These are phyloP conservation scores for Nothocercus julius DNA, from an alignment of 2,113 vertebrate species.

Conservation along the genomic window DNA sequence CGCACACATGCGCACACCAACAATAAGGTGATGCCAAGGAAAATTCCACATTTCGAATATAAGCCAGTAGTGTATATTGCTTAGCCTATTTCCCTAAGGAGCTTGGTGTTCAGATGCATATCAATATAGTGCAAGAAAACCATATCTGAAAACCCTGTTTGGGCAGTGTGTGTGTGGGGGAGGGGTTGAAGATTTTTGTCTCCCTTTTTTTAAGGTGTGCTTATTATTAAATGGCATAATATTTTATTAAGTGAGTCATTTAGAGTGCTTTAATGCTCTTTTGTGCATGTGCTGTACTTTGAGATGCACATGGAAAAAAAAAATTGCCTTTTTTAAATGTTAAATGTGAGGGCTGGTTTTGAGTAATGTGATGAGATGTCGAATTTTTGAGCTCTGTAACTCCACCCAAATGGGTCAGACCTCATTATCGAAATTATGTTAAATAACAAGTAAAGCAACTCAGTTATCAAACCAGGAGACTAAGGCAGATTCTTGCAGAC, in stretches of 20 bases:
- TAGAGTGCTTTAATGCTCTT: background rate
- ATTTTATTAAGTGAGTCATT: background rate
- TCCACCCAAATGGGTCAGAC: background rate
- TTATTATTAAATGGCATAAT: background rate
- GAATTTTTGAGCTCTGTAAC: background rate
- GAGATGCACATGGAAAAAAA: background rate
- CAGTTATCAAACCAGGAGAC: slow-evolving; percentile 11
- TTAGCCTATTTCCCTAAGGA: background rate
- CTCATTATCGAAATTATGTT: slow-evolving; percentile 27
- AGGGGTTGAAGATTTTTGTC: background rate
- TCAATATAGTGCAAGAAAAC: background rate
- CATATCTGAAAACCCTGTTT: background rate
- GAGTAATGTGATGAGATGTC: background rate
- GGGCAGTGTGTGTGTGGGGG: background rate
- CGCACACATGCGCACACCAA: background rate
- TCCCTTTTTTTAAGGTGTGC: background rate
- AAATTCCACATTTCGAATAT: background rate
- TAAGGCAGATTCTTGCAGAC: background rate
- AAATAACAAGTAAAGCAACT: slow-evolving; percentile 17
- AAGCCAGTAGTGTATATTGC: background rate
- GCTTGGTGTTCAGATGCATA: background rate
- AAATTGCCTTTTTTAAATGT: background rate
- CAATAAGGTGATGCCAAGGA: background rate
- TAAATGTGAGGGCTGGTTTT: background rate
- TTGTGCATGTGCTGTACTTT: background rate